Evolutionary conservation across 23 tunicate genomes (phyloP), one percentile per base, ranked within the genome.

Genomic region (Halocynthia roretzi): DNA sequence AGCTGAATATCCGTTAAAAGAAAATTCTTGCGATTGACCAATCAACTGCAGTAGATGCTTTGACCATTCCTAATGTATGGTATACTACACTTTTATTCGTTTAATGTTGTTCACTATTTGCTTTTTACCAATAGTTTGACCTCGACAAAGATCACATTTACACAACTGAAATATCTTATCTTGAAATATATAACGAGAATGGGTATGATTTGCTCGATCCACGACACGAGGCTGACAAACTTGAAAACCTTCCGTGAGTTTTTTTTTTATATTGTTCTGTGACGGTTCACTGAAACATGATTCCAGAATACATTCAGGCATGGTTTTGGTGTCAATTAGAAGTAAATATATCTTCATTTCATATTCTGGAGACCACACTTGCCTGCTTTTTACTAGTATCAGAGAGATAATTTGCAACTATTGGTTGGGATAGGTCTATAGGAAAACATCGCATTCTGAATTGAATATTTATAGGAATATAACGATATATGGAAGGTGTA

Each of bases 151-250:
- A 86, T n/a, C 82, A 82, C 73, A 76, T 90, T 40, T 86, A 89
- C 81, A 83, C 96, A 62, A 85, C 96, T 7, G 97, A 96, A 80
- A 77, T 96, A 67, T 96, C 99, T 8, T 96, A 96, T 70, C 83
- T 96, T 44, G 99, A 96, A 77, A 85, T 96, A 54, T 96, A 96
- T 55, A 96, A 96, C 69, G 96, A 96, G 51, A 89, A 71, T 71
- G 99, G 99, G 0, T 96, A 85, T 58, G 99, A 96, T 75, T 53
- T 96, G 70, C 86, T 96, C 50, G 96, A 90, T 53, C 99, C 99
- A 12, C 68, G 83, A 75, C 96, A 96, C 63, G 99, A 96, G 62
- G 91, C 91, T 8, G 81, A 85, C 17, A 85, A 89, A 79, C 73
- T 96, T 7, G 99, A 96, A 79, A 96, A 96, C 62, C 64, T 96